Conservation (phyloP, 2,797 vertebrate species). For the Petrocephalus sullivani region DNA sequence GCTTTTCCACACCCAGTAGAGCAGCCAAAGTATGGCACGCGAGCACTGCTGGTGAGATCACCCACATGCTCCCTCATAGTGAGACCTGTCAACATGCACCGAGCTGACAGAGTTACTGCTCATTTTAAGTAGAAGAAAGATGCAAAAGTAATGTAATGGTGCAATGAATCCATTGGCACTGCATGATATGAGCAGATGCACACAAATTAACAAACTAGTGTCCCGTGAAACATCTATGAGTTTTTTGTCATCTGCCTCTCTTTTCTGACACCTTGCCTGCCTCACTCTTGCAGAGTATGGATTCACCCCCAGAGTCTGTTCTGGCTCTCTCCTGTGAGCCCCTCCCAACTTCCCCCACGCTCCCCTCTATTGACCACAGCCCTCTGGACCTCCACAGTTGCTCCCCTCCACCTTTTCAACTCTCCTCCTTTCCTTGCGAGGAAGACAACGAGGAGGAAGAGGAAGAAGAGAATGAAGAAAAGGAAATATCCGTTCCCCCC, state of each 20-base stretch:
- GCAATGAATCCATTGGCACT: neutral
- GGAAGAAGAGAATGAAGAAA: constrained; percentile 35
- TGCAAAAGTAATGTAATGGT: neutral
- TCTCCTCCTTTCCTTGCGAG: constrained; percentile 42
- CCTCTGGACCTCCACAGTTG: constrained; percentile 43
- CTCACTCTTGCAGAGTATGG: constrained; percentile 60
- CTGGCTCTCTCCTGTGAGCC: constrained; percentile 66
- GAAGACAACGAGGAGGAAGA: constrained; percentile 43
- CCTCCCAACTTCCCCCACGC: constrained; percentile 56
- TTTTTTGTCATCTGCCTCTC: constrained; percentile 6
- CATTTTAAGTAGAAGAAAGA: neutral
- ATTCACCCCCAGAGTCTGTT: constrained; percentile 70
- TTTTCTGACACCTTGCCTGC: neutral
- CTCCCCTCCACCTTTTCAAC: constrained; percentile 44
- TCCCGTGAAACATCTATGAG: neutral
- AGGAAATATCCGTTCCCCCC: constrained; percentile 47
- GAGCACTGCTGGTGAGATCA: constrained; percentile 57
- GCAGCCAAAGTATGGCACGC: constrained; percentile 64
- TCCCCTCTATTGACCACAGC: constrained; percentile 69
- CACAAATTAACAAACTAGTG: neutral
- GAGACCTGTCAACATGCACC: neutral
- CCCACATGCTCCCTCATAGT: constrained; percentile 18
- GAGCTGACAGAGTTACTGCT: neutral
- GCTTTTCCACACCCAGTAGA: constrained; percentile 44
- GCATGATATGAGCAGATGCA: neutral